Conservation (phyloP, 92 coral and sea anemone species). For the Heliopora coerulea region DNA sequence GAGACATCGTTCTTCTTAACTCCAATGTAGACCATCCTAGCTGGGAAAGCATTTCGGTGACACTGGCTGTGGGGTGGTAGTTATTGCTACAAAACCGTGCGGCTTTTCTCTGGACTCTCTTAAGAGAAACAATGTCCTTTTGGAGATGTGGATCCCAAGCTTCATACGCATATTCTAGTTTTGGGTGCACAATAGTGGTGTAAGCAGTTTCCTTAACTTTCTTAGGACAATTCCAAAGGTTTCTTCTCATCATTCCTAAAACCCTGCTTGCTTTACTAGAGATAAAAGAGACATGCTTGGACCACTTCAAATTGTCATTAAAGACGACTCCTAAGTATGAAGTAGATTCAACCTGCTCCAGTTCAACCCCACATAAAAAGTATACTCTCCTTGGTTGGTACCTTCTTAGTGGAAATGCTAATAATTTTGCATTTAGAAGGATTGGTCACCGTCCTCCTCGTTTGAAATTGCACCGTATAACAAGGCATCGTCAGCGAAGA, state of each 20-base stretch:
- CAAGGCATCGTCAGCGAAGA: constrained; percentile 53
- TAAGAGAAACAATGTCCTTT: constrained; percentile 42
- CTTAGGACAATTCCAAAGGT: too few species aligned
- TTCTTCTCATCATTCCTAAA: too few species aligned
- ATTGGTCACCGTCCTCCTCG: constrained; percentile 20
- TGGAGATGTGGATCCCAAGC: constrained; percentile 46
- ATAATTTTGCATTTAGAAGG: constrained; percentile 52
- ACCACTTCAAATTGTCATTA: constrained; percentile 40
- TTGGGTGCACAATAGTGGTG: too few species aligned
- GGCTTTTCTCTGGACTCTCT: too few species aligned
- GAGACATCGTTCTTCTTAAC: too few species aligned
- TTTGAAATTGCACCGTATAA: constrained; percentile 30
- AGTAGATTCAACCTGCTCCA: constrained; percentile 50
- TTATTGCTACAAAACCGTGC: constrained; percentile 48
- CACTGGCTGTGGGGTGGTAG: too few species aligned
- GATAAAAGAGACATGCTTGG: constrained; percentile 31
- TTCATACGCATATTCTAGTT: constrained; percentile 37
- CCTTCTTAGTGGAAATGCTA: constrained; percentile 49
- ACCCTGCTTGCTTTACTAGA: constrained; percentile 33
- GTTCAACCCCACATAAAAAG: constrained; percentile 39
- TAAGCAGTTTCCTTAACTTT: too few species aligned
- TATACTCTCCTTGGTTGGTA: constrained; percentile 46
- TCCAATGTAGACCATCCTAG: too few species aligned
- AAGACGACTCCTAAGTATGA: constrained; percentile 39
- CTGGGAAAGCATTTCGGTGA: too few species aligned